A percentile compares a stretch with the other conserved stretches of the same genome.
These are phyloP conservation scores for Thalpophila matura DNA, from an alignment of 2,888 invertebrate species.

Conservation along the genomic window DNA sequence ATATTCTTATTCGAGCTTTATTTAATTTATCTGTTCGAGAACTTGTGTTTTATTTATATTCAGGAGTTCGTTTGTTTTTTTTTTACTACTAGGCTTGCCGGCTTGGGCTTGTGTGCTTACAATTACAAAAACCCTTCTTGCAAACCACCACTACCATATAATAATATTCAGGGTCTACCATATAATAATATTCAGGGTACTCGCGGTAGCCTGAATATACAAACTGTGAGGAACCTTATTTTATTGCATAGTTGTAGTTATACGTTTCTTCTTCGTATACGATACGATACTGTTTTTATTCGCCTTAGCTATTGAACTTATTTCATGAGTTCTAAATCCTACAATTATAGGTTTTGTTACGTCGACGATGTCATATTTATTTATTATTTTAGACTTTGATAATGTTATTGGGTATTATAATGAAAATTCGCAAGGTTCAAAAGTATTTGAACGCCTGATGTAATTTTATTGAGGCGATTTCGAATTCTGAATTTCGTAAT, in stretches of 20 bases:
- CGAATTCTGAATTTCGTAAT: no score
- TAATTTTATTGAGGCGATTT: no score
- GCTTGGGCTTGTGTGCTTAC: not conserved
- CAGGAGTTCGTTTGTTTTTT: slow-evolving; percentile 15
- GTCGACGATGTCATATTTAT: not conserved
- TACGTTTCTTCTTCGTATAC: no score
- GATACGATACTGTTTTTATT: no score
- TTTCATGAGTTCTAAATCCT: not conserved
- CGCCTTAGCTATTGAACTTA: not conserved
- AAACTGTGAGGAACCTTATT: not conserved
- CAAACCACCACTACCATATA: not conserved
- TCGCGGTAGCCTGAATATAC: slow-evolving; percentile 5
- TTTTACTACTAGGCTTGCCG: not conserved
- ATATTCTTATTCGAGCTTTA: slow-evolving; percentile 21
- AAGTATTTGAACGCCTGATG: no score
- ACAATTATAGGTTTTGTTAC: not conserved
- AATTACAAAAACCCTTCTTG: slow-evolving; percentile 8
- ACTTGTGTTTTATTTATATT: slow-evolving; percentile 22
- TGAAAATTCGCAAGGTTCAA: no score
- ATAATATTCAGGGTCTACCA: slow-evolving; percentile 1
- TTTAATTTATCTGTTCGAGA: slow-evolving; percentile 28
- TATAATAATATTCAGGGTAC: slow-evolving; percentile 9
- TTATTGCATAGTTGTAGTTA: not conserved
- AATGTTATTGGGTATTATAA: no score
- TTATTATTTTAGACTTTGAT: not conserved